Conservation (phyloP, 2,888 invertebrate genomes). For the Reticulitermes lucifugus region DNA sequence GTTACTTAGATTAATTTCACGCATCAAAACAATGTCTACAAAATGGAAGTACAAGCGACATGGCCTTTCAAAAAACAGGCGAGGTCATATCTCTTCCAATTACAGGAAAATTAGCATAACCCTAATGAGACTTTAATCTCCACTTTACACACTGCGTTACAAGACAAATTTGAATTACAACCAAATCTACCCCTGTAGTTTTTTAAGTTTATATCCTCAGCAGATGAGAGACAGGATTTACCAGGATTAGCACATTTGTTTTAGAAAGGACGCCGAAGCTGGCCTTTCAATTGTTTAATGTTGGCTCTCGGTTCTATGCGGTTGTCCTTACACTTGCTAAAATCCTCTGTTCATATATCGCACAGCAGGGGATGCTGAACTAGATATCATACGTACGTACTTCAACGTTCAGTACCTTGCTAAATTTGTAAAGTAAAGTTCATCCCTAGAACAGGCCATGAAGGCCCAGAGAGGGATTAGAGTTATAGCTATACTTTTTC, state of each 20-base stretch:
- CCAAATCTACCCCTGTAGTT: not conserved
- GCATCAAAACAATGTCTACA: too few relatives aligned
- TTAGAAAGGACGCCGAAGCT: not conserved
- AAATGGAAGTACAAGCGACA: too few relatives aligned
- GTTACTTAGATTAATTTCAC: too few relatives aligned
- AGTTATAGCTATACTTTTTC: too few relatives aligned
- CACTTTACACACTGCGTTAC: too few relatives aligned
- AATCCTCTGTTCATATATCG: not conserved
- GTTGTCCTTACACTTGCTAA: not conserved
- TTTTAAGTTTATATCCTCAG: not conserved
- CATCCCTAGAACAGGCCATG: too few relatives aligned
- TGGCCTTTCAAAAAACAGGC: too few relatives aligned
- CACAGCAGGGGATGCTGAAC: not conserved
- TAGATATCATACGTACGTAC: not conserved
- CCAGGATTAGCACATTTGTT: not conserved
- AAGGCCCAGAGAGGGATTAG: too few relatives aligned
- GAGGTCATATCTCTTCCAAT: too few relatives aligned
- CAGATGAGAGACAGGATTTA: not conserved
- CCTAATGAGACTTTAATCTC: too few relatives aligned
- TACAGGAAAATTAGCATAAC: too few relatives aligned
- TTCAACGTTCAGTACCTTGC: not conserved
- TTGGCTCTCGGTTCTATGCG: not conserved
- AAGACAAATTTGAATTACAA: not conserved
- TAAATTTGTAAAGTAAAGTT: too few relatives aligned
- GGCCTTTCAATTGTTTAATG: not conserved